phyloP scores from a whole-genome alignment of 2,113 vertebrate genomes.

The Stegastes partitus region DNA sequence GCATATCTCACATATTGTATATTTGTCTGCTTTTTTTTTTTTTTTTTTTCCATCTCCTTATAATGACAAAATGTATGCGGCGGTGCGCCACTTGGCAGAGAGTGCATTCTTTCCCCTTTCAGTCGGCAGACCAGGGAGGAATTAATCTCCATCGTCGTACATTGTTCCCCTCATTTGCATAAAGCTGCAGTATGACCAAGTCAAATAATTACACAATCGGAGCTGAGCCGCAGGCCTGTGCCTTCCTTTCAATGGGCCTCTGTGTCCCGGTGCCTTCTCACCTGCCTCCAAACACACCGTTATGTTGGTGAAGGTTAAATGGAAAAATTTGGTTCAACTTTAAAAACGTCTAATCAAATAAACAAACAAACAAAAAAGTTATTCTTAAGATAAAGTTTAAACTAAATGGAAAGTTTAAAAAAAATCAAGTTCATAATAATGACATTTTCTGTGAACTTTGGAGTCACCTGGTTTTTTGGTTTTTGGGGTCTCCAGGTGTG shows the following conservation, averaged over 20 bases:
- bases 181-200: constrained; percentile 94
- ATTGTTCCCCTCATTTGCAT: constrained; percentile 95
- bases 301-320: constrained; percentile 45
- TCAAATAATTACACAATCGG: constrained; percentile 92
- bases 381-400: rapidly evolving
- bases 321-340: not conserved
- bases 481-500: not conserved
- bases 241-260: constrained; percentile 74
- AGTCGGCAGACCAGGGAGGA: constrained; percentile 87
- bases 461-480: not conserved
- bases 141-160: constrained; percentile 85
- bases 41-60: too few species aligned
- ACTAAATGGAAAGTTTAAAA: not conserved
- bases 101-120: constrained; percentile 83
- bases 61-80: constrained; percentile 63
- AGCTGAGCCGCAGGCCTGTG: constrained; percentile 80
- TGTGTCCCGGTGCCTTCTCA: constrained; percentile 68
- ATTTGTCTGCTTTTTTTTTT: constrained; percentile 27
- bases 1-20: constrained; percentile 33
- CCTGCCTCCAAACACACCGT: constrained; percentile 76
- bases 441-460: not conserved
- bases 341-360: not conserved
- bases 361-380: rapidly evolving
- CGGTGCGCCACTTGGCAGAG: constrained; percentile 83
- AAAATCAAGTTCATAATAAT: not conserved